Conservation (phyloP, 2,797 vertebrate species). For the Phalloptychus januarius region DNA sequence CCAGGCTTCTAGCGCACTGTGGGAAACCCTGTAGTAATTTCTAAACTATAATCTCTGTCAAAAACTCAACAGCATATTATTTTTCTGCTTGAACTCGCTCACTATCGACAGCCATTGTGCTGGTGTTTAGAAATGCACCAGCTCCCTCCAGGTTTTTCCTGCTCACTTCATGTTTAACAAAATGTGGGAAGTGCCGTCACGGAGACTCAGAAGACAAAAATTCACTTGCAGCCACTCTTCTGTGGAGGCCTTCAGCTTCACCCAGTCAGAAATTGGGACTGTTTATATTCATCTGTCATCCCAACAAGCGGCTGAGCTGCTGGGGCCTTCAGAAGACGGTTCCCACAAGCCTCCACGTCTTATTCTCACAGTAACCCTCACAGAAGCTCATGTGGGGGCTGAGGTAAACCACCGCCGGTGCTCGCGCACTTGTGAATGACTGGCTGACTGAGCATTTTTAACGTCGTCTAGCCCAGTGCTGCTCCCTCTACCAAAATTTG, state of each 20-base stretch:
- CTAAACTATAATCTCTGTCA: not conserved
- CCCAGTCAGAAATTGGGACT: constrained; percentile 72
- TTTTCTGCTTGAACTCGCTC: not conserved
- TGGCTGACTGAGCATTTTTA: constrained; percentile 70
- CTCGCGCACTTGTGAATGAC: constrained; percentile 64
- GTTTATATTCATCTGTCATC: constrained; percentile 81
- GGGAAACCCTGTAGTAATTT: not conserved
- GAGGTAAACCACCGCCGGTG: constrained; percentile 72
- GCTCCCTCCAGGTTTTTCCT: not conserved
- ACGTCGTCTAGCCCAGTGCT: constrained; percentile 43
- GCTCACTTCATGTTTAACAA: not conserved
- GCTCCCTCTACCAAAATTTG: constrained; percentile 51
- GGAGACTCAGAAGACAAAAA: constrained; percentile 2
- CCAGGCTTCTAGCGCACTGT: too few relatives aligned
- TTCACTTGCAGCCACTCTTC: constrained; percentile 44
- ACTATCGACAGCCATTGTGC: not conserved
- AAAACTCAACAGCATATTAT: not conserved
- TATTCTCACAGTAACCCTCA: constrained; percentile 56
- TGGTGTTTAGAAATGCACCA: not conserved
- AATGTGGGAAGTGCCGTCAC: not conserved
- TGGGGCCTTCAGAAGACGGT: constrained; percentile 48
- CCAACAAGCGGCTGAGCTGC: constrained; percentile 46
- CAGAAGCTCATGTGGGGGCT: constrained; percentile 66
- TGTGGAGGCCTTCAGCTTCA: constrained; percentile 70
- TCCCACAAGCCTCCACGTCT: constrained; percentile 62